These are phyloP conservation scores for Leuctra nigra DNA, from an alignment of 2,888 invertebrate genomes.

Conservation along the genomic window DNA sequence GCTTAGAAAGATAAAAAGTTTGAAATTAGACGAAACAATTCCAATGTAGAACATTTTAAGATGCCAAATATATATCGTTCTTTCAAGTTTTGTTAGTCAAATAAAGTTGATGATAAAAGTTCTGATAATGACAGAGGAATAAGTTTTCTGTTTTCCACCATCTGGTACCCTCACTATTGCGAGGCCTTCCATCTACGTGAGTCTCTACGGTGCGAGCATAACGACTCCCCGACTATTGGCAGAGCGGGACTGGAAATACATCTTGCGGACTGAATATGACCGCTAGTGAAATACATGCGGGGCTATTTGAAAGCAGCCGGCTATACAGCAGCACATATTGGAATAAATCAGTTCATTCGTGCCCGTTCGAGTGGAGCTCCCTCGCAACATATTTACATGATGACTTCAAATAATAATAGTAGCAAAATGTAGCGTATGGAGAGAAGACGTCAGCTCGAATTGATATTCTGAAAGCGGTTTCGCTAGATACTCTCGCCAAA, in stretches of 20 bases:
- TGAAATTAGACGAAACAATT: constrained; percentile 3
- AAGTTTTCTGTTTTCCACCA: constrained; percentile 6
- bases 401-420: constrained; percentile 1
- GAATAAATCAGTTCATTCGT: constrained; percentile 8
- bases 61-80: constrained; percentile 3
- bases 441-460: not conserved
- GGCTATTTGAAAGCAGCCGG: no score
- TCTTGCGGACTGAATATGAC: no score
- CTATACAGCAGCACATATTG: constrained; percentile 9
- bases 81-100: constrained; percentile 8
- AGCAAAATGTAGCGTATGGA: not conserved
- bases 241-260: no score
- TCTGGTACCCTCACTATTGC: not conserved
- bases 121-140: constrained; percentile 6
- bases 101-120: constrained; percentile 8
- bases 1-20: no score
- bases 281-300: no score
- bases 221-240: no score
- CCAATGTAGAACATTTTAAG: constrained; percentile 1
- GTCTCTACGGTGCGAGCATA: no score
- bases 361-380: not conserved
- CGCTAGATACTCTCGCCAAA: not conserved
- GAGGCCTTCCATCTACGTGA: no score
- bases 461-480: constrained; percentile 1
- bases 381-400: constrained; percentile 5